phyloP scores from a whole-genome alignment of 2,113 vertebrate species.

The Pandion haliaetus region DNA sequence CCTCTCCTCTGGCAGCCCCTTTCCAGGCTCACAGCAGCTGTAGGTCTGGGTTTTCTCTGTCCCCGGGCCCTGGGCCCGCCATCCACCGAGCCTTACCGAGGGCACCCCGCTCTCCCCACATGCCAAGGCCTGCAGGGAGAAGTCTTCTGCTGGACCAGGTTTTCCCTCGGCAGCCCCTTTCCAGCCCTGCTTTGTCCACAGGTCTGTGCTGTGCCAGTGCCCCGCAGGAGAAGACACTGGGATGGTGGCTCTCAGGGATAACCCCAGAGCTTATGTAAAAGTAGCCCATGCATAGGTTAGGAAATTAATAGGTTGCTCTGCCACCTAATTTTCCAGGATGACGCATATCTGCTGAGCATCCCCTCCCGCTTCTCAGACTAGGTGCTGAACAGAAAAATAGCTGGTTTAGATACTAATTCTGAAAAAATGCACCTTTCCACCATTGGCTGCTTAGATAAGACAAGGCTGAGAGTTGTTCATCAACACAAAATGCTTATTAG shows the following conservation, averaged over 20 bases:
- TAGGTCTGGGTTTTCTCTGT: not conserved
- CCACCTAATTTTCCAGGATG: not conserved
- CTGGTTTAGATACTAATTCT: not conserved
- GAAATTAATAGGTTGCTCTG: not conserved
- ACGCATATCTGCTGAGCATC: not conserved
- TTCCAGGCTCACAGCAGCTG: not conserved
- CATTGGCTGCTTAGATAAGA: not conserved
- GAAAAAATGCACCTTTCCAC: not conserved
- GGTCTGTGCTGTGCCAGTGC: not conserved
- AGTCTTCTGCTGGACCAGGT: not conserved
- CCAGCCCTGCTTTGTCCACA: not conserved
- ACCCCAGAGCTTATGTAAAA: not conserved
- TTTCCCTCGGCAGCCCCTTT: not conserved
- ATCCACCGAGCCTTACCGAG: fast-evolving
- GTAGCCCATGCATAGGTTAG: not conserved
- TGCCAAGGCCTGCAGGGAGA: not conserved
- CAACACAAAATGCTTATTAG: not conserved
- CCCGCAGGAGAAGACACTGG: not conserved
- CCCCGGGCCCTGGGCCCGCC: not conserved
- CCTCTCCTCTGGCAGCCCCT: not conserved
- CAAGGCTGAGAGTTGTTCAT: not conserved
- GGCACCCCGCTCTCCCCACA: fast-evolving
- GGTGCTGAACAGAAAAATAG: not conserved
- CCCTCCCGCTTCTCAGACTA: not conserved
- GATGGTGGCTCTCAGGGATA: not conserved